A percentile compares a stretch with the other conserved stretches of the same genome.
Evolutionary conservation across 2,113 vertebrate species (phyloP).

Genomic region (Nettapus auritus): DNA sequence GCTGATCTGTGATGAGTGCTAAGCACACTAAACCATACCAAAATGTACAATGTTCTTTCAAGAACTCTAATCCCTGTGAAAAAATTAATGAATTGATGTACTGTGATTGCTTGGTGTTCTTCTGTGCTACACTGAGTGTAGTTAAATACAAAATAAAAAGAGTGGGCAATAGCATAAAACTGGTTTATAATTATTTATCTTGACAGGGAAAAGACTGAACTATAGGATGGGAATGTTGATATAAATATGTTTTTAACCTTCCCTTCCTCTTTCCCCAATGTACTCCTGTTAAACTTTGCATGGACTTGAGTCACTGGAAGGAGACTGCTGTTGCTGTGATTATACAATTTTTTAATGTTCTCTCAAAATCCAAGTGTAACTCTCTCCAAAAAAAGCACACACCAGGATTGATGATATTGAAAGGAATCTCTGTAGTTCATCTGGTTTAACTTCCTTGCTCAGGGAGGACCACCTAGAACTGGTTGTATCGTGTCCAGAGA

Average conservation of each 20-base stretch:
- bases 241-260: background rate
- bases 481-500: background rate
- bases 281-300: background rate
- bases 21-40: background rate
- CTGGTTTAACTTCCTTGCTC: background rate
- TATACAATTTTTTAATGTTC: background rate
- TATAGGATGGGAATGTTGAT: background rate
- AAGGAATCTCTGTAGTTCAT: background rate
- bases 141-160: background rate
- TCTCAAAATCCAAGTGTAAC: background rate
- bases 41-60: too few relatives aligned
- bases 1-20: background rate
- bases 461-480: background rate
- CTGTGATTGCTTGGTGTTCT: background rate
- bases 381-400: background rate
- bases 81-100: background rate
- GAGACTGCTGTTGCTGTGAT: background rate
- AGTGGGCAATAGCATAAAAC: background rate
- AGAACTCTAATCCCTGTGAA: background rate
- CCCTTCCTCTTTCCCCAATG: background rate
- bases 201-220: background rate
- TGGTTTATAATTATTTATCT: background rate
- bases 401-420: background rate
- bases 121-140: accelerated
- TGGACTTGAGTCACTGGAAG: background rate